Evolutionary conservation across 1,140 invertebrate species (phyloP), one percentile per base, ranked within the genome.

Genomic region (Leguminivora glycinivorella): DNA sequence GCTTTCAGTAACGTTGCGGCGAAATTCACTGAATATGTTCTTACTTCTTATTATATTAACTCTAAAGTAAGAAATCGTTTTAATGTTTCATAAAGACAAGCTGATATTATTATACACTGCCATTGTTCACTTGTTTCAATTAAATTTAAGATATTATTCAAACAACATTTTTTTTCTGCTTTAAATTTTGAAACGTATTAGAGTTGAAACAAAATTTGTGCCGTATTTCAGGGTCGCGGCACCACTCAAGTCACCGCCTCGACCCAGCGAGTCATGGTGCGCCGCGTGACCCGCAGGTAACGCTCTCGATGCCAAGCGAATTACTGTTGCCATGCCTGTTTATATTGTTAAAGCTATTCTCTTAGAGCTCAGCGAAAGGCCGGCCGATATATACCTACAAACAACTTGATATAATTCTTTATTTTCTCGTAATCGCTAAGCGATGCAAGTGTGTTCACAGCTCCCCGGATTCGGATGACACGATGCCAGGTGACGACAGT

Each of bases 401-500:
- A 34, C 22, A 47, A 66, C 26, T 70, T 31, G 71, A 31, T 34
- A 14, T 67, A 47, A 40, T 56, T 58, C 26, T 9, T 34, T 25
- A 40, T 56, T 58, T 40, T 9, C 43, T 25, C 47, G 66, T 67
- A 47, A 71, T 63, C 66, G 76, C 72, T 76, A 80, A 83, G 80
- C 76, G 74, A 71, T 75, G 58, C 58, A 40, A 78, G 76, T 80
- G 14, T 84, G 78, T 83, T 71, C 75, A 75, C 86, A 96, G 96
- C 83, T 97, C 95, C 10, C 96, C 96, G 24, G 96, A 97, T 73
- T 96, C 96, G 2, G 96, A 97, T 75, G 96, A 96, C 83, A 96
- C 96, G 9, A 94, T 95, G 77, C 95, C 95, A 1, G 96, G 94
- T 1, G 96, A 96, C 78, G 95, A 95, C 60, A 94, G 93, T 14